A percentile compares a stretch with the other conserved stretches of the same genome.
These are phyloP conservation scores for Plectrocnemia conspersa DNA, from an alignment of 1,140 invertebrate genomes.

Conservation along the genomic window DNA sequence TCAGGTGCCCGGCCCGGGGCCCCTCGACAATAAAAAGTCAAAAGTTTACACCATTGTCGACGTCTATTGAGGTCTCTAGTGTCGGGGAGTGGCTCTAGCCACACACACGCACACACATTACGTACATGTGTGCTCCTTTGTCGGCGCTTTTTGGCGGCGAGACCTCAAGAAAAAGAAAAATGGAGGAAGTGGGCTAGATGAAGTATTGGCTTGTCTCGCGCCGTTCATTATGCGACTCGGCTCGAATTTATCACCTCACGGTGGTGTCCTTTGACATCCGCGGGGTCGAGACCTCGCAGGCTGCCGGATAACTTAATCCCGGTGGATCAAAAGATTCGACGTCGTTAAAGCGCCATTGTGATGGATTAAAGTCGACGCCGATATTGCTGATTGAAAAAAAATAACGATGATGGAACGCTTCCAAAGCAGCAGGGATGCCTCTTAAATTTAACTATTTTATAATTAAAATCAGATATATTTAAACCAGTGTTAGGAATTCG, in stretches of 20 bases:
- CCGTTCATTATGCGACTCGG: conserved; percentile 1
- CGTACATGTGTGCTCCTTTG: conserved; percentile 1
- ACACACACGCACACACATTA: no score
- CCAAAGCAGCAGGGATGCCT: no score
- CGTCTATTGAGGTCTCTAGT: conserved; percentile 8
- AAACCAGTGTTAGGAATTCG: no score
- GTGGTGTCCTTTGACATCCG: neutral
- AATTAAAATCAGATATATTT: no score
- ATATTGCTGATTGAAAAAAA: no score
- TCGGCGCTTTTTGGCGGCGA: conserved; percentile 6
- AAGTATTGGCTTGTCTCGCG: conserved; percentile 6
- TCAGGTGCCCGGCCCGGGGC: neutral
- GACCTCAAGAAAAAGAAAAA: neutral
- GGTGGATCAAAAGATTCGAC: neutral
- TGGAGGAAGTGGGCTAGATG: neutral
- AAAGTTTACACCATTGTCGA: conserved; percentile 10
- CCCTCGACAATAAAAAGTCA: conserved; percentile 8
- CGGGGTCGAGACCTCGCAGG: neutral
- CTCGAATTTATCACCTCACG: neutral
- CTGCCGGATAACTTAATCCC: neutral
- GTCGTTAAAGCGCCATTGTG: neutral
- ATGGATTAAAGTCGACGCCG: no score
- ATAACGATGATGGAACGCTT: no score
- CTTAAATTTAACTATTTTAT: no score
- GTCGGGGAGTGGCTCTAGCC: neutral